phyloP scores from a whole-genome alignment of 2,113 vertebrate genomes.

The Tragulus kanchil region DNA sequence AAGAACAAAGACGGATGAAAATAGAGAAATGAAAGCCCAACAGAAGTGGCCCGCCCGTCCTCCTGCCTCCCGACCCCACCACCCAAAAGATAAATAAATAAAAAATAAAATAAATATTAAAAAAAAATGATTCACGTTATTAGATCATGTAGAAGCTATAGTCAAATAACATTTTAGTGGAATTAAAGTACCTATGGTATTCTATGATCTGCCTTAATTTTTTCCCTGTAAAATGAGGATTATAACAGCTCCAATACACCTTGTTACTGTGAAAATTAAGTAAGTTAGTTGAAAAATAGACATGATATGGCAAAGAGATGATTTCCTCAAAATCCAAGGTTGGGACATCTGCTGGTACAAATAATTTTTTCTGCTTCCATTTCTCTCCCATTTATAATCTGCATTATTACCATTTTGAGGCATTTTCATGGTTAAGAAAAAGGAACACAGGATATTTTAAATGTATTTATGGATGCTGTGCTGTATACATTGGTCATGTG shows the following conservation, averaged over 20 bases:
- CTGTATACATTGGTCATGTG: not conserved
- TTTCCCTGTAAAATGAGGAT: not conserved
- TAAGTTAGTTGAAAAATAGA: not conserved
- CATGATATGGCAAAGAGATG: not conserved
- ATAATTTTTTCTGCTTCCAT: not conserved
- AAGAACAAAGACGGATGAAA: too few species aligned
- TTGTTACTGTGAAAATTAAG: constrained; percentile 20
- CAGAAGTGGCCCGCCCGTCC: too few species aligned
- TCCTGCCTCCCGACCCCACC: too few species aligned
- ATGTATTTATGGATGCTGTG: not conserved
- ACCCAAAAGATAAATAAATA: too few species aligned
- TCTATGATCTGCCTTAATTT: not conserved
- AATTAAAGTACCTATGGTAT: not conserved
- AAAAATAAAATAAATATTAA: too few species aligned
- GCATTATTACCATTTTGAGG: not conserved
- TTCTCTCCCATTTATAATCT: not conserved
- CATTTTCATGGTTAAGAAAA: not conserved
- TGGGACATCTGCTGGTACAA: not conserved
- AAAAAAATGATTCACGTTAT: not conserved
- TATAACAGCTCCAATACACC: not conserved
- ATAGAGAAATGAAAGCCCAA: too few species aligned
- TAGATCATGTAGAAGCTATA: not conserved
- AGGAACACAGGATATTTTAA: not conserved
- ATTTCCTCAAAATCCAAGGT: not conserved
- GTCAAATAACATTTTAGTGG: not conserved